phyloP scores from a whole-genome alignment of 1,140 invertebrate species.

The Drosophila santomea region DNA sequence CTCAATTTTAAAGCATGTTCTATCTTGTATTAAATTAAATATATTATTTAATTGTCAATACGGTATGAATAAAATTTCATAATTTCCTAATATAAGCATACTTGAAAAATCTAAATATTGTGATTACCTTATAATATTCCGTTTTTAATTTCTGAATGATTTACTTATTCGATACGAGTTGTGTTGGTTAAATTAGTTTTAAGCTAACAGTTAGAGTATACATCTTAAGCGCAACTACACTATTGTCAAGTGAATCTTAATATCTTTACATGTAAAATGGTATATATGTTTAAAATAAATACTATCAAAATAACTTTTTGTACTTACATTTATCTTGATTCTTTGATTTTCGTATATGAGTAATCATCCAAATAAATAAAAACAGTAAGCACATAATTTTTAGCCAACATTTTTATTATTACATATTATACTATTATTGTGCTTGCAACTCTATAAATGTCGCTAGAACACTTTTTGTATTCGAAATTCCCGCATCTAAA shows the following conservation, averaged over 20 bases:
- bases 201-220: conserved; percentile 68
- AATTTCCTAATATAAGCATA: conserved; percentile 9
- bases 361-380: not conserved
- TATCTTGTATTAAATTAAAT: conserved; percentile 58
- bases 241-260: conserved; percentile 54
- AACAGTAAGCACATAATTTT: conserved; percentile 32
- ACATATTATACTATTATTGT: conserved; percentile 51
- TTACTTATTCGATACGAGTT: conserved; percentile 71
- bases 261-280: conserved; percentile 46
- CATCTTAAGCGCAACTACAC: conserved; percentile 56
- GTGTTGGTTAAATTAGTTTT: conserved; percentile 73
- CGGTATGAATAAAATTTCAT: conserved; percentile 35
- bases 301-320: conserved; percentile 14
- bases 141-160: conserved; percentile 53
- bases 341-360: not conserved
- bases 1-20: conserved; percentile 36
- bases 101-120: conserved; percentile 64
- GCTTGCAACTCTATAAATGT: conserved; percentile 12
- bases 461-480: not conserved
- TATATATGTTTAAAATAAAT: conserved; percentile 43
- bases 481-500: conserved; percentile 1
- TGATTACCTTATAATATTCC: conserved; percentile 53
- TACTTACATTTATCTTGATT: not conserved
- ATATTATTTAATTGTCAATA: conserved; percentile 54
- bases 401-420: conserved; percentile 79